These are phyloP conservation scores for Acipenser transmontanus DNA, from an alignment of 2,797 vertebrate genomes.

Conservation along the genomic window DNA sequence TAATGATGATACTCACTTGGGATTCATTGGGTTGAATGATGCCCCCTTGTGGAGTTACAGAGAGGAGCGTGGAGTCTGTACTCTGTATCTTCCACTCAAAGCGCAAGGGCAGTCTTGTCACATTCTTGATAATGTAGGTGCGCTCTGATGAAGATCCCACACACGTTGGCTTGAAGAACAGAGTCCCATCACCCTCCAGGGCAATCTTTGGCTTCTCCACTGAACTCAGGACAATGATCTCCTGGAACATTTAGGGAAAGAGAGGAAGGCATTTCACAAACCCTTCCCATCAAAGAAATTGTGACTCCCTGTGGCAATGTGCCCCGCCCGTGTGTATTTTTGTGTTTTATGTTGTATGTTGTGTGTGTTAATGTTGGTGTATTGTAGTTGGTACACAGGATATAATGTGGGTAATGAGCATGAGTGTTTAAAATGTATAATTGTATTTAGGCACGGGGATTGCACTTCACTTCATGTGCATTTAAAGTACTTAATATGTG, in stretches of 20 bases:
- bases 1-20: constrained; percentile 54
- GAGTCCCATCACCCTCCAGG: constrained; percentile 58
- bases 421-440: too few relatives aligned
- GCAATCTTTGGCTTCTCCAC: constrained; percentile 59
- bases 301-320: too few relatives aligned
- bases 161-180: constrained; percentile 76
- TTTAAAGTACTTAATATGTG: too few relatives aligned
- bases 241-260: constrained; percentile 44
- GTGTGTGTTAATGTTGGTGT: too few relatives aligned
- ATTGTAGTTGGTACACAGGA: too few relatives aligned
- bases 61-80: constrained; percentile 53
- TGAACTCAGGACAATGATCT: constrained; percentile 61
- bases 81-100: constrained; percentile 77
- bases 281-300: neutral
- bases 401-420: too few relatives aligned
- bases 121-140: constrained; percentile 66
- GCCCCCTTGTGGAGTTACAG: constrained; percentile 66
- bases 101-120: constrained; percentile 63
- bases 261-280: neutral
- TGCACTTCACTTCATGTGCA: too few relatives aligned
- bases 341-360: too few relatives aligned
- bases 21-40: constrained; percentile 76
- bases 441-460: too few relatives aligned
- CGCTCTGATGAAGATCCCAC: constrained; percentile 57
- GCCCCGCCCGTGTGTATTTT: too few relatives aligned